Evolutionary conservation across 2,113 vertebrate species (phyloP).

Genomic region (Pionites leucogaster): DNA sequence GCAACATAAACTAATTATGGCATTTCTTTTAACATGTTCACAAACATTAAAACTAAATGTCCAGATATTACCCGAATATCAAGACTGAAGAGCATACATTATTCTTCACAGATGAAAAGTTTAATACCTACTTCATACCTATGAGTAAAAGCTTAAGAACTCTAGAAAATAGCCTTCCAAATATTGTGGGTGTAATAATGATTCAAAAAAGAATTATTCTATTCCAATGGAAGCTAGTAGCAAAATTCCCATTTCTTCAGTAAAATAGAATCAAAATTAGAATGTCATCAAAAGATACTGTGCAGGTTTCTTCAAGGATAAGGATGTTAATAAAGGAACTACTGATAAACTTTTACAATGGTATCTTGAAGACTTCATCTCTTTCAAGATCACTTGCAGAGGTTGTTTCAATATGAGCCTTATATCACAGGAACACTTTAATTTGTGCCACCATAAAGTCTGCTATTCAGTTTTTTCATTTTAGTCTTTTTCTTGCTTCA

Average conservation of each 20-base stretch:
- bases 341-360: constrained; percentile 39
- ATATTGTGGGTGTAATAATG: not conserved
- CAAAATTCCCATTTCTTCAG: constrained; percentile 16
- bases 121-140: not conserved
- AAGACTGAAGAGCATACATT: not conserved
- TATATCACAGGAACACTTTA: not conserved
- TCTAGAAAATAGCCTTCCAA: not conserved
- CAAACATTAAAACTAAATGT: not conserved
- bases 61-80: not conserved
- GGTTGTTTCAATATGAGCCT: not conserved
- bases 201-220: not conserved
- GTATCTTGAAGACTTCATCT: constrained; percentile 8
- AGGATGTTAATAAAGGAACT: constrained; percentile 26
- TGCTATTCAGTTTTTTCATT: not conserved
- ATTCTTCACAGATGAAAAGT: not conserved
- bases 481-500: constrained; percentile 11
- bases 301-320: not conserved
- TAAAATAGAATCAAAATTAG: constrained; percentile 24
- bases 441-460: not conserved
- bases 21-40: not conserved
- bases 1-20: not conserved
- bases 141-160: not conserved
- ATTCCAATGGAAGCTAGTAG: not conserved
- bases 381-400: not conserved
- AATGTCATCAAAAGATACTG: constrained; percentile 3